A percentile compares a stretch with the other conserved stretches of the same genome.
Evolutionary conservation across 2,797 vertebrate species (phyloP).

Genomic region (Thalassophryne amazonica): DNA sequence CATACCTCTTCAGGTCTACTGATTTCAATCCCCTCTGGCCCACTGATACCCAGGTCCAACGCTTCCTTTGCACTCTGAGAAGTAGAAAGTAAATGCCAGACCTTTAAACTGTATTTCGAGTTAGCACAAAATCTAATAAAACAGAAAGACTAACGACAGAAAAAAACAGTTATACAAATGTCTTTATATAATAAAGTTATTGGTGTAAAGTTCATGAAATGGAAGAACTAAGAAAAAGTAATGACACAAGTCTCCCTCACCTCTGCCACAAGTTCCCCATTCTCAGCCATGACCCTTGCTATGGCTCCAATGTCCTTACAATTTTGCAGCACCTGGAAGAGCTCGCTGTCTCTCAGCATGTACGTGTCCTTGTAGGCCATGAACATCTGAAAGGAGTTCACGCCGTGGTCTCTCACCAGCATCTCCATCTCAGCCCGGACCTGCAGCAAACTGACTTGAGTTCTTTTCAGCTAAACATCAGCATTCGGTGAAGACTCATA

Average conservation of each 20-base stretch:
- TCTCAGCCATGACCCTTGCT: constrained; percentile 93
- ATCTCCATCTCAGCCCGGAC: constrained; percentile 93
- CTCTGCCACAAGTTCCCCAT: constrained; percentile 95
- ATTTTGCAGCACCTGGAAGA: constrained; percentile 90
- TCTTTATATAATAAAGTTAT: too few relatives aligned
- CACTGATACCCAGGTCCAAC: constrained; percentile 91
- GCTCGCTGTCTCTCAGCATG: constrained; percentile 95
- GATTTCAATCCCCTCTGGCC: constrained; percentile 96
- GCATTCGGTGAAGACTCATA: too few relatives aligned
- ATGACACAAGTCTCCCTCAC: constrained; percentile 51
- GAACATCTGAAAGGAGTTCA: constrained; percentile 98
- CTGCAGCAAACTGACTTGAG: too few relatives aligned
- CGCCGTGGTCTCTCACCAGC: constrained; percentile 91
- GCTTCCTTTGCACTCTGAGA: constrained; percentile 90
- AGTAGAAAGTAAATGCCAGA: background rate
- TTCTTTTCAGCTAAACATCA: too few relatives aligned
- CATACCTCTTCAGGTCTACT: constrained; percentile 94
- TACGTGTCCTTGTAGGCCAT: constrained; percentile 96
- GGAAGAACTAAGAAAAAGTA: background rate
- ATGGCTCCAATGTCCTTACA: constrained; percentile 94
- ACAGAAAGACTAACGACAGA: too few relatives aligned
- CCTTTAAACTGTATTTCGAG: too few relatives aligned
- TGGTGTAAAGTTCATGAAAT: background rate
- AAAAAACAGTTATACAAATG: too few relatives aligned
- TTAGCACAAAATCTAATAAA: background rate